Conservation (phyloP, 2,888 invertebrate species). For the Colletes collaris region DNA sequence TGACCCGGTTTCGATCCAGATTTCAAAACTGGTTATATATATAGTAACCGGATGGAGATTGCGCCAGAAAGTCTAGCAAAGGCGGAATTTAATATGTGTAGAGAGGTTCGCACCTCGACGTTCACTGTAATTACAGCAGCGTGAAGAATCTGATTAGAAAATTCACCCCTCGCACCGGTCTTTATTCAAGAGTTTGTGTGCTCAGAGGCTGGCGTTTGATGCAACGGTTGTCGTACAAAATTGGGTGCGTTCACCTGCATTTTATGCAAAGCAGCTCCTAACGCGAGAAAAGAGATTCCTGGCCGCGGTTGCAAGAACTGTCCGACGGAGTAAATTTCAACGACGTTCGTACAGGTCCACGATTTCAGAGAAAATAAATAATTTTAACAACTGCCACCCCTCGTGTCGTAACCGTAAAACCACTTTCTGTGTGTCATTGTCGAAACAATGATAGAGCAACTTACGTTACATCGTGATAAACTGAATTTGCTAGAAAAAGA, state of each 20-base stretch:
- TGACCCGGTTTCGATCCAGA: conserved; percentile 28
- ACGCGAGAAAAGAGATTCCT: not conserved
- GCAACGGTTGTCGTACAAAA: not conserved
- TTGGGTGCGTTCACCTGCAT: not conserved
- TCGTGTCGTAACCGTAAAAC: too few species aligned
- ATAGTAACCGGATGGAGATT: conserved; percentile 12
- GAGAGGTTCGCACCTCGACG: conserved; percentile 14
- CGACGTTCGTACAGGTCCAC: too few species aligned
- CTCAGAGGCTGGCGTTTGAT: not conserved
- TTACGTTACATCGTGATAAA: too few species aligned
- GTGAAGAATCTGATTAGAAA: conserved; percentile 51
- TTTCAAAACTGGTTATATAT: conserved; percentile 8
- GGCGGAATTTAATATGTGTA: conserved; percentile 46
- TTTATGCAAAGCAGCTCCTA: not conserved
- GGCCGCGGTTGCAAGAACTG: too few species aligned
- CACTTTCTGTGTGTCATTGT: too few species aligned
- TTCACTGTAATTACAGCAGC: conserved; percentile 37
- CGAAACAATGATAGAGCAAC: too few species aligned
- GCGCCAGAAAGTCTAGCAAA: conserved; percentile 27
- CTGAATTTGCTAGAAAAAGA: too few species aligned
- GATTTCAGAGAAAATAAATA: too few species aligned
- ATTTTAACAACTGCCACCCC: too few species aligned
- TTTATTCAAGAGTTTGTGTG: conserved; percentile 8
- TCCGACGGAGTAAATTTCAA: too few species aligned
- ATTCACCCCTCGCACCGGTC: conserved; percentile 15